phyloP scores from a whole-genome alignment of 2,797 vertebrate species.

The Philypnodon macrostomus region DNA sequence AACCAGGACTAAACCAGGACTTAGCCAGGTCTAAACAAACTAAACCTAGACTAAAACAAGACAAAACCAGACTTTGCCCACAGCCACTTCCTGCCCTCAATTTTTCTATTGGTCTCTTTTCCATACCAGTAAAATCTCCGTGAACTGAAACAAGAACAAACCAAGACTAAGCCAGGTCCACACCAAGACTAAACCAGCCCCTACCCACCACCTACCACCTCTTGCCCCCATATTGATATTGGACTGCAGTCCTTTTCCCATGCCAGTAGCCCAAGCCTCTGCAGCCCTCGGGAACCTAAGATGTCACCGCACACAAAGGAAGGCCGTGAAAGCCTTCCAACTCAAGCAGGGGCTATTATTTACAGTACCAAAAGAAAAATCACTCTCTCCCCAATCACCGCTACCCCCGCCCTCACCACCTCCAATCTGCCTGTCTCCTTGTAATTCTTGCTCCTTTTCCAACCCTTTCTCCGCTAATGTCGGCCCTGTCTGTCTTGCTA shows the following conservation, averaged over 20 bases:
- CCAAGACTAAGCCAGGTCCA: too few relatives aligned
- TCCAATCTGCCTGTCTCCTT: conserved; percentile 10
- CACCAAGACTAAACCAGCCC: too few relatives aligned
- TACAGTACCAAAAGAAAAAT: conserved; percentile 74
- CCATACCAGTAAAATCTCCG: too few relatives aligned
- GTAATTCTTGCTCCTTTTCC: not conserved
- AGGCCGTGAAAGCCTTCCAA: conserved; percentile 73
- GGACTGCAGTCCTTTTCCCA: conserved; percentile 57
- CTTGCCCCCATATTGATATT: conserved; percentile 61
- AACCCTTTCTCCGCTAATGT: conserved; percentile 12
- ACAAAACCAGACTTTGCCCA: too few relatives aligned
- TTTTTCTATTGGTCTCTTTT: too few relatives aligned
- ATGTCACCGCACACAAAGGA: conserved; percentile 73
- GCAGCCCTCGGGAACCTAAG: conserved; percentile 67
- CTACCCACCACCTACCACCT: too few relatives aligned
- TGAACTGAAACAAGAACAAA: too few relatives aligned
- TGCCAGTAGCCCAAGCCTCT: conserved; percentile 59
- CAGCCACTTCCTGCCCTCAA: too few relatives aligned
- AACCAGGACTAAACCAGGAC: too few relatives aligned
- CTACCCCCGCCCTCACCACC: conserved; percentile 10
- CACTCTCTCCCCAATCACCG: conserved; percentile 39
- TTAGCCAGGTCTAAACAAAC: too few relatives aligned
- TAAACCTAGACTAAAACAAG: too few relatives aligned
- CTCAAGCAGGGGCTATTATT: conserved; percentile 77
- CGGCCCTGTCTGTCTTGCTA: conserved; percentile 17